Percentiles rank a stretch among this genome's conserved stretches.
Evolutionary conservation across 1,140 invertebrate species (phyloP).

Genomic region (Conus betulinus): DNA sequence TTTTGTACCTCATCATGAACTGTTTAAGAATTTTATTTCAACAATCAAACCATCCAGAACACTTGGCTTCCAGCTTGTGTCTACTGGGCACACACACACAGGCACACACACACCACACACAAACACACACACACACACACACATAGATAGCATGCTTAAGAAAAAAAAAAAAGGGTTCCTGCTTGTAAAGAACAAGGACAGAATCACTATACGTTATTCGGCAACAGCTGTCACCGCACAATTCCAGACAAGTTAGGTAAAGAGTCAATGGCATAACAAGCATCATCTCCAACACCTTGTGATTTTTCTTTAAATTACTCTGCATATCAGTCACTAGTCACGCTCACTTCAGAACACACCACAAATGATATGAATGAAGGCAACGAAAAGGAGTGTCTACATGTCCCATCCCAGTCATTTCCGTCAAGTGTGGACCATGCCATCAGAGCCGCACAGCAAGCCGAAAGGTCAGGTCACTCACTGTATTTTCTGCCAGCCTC

Average conservation of each 20-base stretch:
- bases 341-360: neutral
- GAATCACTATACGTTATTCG: neutral
- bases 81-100: neutral
- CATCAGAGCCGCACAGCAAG: neutral
- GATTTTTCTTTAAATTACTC: neutral
- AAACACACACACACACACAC: neutral
- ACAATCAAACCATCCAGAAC: too few species aligned
- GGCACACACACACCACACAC: too few species aligned
- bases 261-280: neutral
- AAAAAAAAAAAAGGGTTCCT: neutral
- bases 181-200: neutral
- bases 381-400: neutral
- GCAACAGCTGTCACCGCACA: neutral
- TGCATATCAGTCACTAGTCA: too few species aligned
- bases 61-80: neutral
- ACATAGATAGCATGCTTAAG: neutral
- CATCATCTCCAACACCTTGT: neutral
- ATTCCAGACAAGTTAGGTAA: neutral
- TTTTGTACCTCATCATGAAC: too few species aligned
- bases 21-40: too few species aligned
- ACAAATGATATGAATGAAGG: slow-evolving; percentile 7
- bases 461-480: neutral
- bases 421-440: neutral
- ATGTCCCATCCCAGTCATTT: neutral
- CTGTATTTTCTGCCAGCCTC: neutral